Conservation (phyloP, 2,888 invertebrate species). For the Hydrotaea cyrtoneurina region DNA sequence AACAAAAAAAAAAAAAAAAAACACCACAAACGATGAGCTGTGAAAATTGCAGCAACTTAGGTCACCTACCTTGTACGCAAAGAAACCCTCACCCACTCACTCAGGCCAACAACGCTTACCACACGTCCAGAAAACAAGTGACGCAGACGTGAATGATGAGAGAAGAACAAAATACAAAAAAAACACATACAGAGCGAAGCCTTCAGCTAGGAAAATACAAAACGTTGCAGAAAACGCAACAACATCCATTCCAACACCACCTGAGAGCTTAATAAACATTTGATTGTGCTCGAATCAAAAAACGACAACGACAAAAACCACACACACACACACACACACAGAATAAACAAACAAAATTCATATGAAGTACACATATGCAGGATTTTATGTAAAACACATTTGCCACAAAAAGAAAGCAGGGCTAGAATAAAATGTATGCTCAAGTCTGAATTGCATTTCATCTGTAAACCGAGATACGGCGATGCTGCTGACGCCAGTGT, state of each 20-base stretch:
- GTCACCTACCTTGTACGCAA: constrained; percentile 71
- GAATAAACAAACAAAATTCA: constrained; percentile 56
- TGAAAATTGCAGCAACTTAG: constrained; percentile 74
- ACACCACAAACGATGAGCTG: constrained; percentile 65
- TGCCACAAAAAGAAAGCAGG: constrained; percentile 8
- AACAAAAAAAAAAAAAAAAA: constrained; percentile 9
- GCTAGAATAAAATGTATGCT: constrained; percentile 31
- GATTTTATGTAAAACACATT: constrained; percentile 38
- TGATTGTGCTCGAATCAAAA: constrained; percentile 51
- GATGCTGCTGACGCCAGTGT: background rate
- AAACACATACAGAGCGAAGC: background rate
- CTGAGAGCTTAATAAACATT: constrained; percentile 71
- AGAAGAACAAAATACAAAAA: background rate
- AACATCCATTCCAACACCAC: constrained; percentile 50
- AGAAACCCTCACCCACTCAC: background rate
- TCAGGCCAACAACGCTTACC: background rate
- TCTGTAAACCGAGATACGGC: constrained; percentile 73
- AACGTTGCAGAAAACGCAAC: background rate
- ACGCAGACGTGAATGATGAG: background rate
- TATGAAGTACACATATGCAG: constrained; percentile 11
- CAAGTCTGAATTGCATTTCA: constrained; percentile 78
- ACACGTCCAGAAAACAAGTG: background rate
- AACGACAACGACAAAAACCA: constrained; percentile 10
- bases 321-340: too few species aligned
- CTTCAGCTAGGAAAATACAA: background rate